phyloP scores from a whole-genome alignment of 2,113 vertebrate genomes.

The Cynoglossus semilaevis region DNA sequence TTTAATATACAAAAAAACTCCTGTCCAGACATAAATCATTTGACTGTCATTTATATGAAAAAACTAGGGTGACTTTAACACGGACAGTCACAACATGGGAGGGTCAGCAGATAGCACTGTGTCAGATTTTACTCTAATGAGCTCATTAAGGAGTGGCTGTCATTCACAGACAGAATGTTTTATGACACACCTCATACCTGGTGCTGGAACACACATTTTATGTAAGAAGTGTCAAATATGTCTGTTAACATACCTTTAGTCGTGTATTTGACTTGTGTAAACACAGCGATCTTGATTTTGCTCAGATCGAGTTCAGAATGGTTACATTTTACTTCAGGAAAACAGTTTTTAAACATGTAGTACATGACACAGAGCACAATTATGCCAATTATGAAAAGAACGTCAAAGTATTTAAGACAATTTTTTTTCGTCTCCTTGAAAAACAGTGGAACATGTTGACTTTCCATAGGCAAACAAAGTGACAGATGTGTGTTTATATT shows the following conservation, averaged over 20 bases:
- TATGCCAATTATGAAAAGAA: background rate
- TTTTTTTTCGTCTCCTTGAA: background rate
- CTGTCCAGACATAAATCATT: too few relatives aligned
- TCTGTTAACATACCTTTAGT: background rate
- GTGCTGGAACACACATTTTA: background rate
- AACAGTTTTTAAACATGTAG: background rate
- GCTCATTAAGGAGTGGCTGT: conserved; percentile 29
- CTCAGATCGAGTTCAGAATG: background rate
- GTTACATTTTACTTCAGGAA: too few relatives aligned
- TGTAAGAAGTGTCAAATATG: background rate
- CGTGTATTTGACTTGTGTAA: conserved; percentile 1
- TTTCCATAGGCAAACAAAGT: too few relatives aligned
- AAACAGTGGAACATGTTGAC: background rate
- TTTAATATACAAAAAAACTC: too few relatives aligned
- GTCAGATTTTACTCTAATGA: conserved; percentile 3
- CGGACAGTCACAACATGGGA: background rate
- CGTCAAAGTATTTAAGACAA: too few relatives aligned
- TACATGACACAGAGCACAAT: conserved; percentile 8
- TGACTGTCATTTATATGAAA: too few relatives aligned
- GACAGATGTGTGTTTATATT: too few relatives aligned
- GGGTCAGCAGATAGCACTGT: conserved; percentile 16
- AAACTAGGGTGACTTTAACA: conserved; percentile 1
- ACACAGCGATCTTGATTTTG: background rate
- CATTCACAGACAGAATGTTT: conserved; percentile 12
- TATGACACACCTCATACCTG: conserved; percentile 6